phyloP scores from a whole-genome alignment of 2,888 invertebrate genomes.

The Dicyrtoma fusca region DNA sequence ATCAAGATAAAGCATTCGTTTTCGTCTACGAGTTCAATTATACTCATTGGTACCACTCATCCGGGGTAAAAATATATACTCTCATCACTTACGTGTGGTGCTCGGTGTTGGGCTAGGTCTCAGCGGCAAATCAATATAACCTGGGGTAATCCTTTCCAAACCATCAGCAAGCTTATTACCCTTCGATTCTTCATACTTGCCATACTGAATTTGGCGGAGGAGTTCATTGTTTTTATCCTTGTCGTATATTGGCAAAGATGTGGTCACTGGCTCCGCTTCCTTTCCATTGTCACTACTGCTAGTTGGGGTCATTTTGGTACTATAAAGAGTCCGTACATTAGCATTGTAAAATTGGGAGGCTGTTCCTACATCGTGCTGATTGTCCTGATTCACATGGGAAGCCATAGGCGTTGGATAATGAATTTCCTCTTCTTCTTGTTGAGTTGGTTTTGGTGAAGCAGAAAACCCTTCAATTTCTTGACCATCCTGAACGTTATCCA shows the following conservation, averaged over 20 bases:
- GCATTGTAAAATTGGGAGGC: slow-evolving; percentile 45
- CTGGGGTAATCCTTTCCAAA: slow-evolving; percentile 34
- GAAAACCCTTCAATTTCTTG: slow-evolving; percentile 22
- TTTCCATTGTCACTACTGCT: slow-evolving; percentile 24
- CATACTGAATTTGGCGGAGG: slow-evolving; percentile 45
- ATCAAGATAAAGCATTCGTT: not conserved
- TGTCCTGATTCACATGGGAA: slow-evolving; percentile 29
- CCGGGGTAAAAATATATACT: too few species aligned
- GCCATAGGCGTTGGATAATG: slow-evolving; percentile 44
- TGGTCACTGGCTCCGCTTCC: slow-evolving; percentile 27
- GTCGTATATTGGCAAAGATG: slow-evolving; percentile 9
- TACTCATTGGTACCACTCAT: too few species aligned
- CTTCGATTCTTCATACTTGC: slow-evolving; percentile 47
- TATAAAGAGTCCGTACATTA: slow-evolving; percentile 42
- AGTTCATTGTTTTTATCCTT: slow-evolving; percentile 45
- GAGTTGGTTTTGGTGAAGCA: not conserved
- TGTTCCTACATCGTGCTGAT: slow-evolving; percentile 40
- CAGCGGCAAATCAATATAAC: slow-evolving; percentile 30
- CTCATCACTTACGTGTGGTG: slow-evolving; percentile 22
- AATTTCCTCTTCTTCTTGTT: slow-evolving; percentile 19
- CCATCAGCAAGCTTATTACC: slow-evolving; percentile 27
- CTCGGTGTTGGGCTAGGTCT: slow-evolving; percentile 24
- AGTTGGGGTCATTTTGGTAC: slow-evolving; percentile 16
- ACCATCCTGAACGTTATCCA: slow-evolving; percentile 32
- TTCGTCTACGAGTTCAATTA: too few species aligned